Percentiles rank a stretch among this genome's conserved stretches.
Conservation (phyloP, 2,797 vertebrate genomes). For the Eurystomus glaucurus region DNA sequence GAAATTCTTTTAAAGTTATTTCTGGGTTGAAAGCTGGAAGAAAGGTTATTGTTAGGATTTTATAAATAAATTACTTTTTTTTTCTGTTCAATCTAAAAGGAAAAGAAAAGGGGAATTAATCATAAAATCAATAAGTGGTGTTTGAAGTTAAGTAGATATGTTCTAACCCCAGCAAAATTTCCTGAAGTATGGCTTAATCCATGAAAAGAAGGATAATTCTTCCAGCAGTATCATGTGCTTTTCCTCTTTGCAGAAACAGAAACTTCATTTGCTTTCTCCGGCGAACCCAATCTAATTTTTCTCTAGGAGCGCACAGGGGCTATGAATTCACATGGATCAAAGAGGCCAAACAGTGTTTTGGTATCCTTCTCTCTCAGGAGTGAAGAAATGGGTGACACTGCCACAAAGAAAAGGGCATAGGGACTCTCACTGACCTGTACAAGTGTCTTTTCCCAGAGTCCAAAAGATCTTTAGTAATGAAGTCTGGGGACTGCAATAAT, state of each 20-base stretch:
- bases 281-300: background rate
- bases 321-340: background rate
- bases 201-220: background rate
- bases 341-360: background rate
- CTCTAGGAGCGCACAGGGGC: background rate
- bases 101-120: background rate
- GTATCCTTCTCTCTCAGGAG: accelerated
- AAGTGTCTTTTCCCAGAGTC: background rate
- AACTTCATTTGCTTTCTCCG: background rate
- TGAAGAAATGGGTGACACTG: background rate
- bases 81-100: background rate
- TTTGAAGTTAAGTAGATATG: background rate
- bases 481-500: background rate
- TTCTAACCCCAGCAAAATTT: accelerated
- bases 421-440: background rate
- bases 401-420: background rate
- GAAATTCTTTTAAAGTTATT: background rate
- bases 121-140: background rate
- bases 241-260: background rate
- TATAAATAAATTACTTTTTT: background rate
- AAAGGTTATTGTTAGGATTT: background rate
- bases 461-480: background rate
- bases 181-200: background rate
- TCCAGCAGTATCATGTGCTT: background rate
- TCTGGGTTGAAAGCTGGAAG: background rate